These are phyloP conservation scores for Rhombomys opimus DNA, from an alignment of 2,113 vertebrate genomes.

Conservation along the genomic window DNA sequence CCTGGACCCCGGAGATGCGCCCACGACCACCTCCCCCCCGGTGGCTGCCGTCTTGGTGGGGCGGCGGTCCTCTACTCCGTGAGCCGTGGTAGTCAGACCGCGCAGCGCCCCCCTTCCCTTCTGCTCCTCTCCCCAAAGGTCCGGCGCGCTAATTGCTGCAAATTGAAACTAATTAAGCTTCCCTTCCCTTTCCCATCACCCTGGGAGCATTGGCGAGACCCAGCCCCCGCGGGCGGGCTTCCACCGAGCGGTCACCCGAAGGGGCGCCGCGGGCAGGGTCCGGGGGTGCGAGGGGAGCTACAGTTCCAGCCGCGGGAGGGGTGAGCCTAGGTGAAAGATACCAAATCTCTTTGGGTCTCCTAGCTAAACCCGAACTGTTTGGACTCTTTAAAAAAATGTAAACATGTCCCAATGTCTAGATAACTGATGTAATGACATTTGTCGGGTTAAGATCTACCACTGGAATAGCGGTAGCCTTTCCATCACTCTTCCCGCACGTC, in stretches of 20 bases:
- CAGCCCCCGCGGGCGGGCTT: conserved; percentile 73
- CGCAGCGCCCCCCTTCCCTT: neutral
- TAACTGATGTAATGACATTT: conserved; percentile 82
- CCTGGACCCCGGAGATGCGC: rapidly evolving
- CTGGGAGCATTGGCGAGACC: conserved; percentile 75
- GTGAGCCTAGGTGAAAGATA: neutral
- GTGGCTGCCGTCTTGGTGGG: conserved; percentile 22
- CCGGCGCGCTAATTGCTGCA: conserved; percentile 81
- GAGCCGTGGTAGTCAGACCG: neutral
- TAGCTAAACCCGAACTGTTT: conserved; percentile 68
- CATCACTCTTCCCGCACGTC: neutral
- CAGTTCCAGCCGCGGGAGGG: neutral
- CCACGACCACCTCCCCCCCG: neutral
- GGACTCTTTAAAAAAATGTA: conserved; percentile 59
- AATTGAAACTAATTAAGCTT: conserved; percentile 85
- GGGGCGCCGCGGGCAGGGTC: conserved; percentile 55
- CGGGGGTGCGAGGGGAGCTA: neutral
- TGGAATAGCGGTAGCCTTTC: conserved; percentile 71
- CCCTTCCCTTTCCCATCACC: conserved; percentile 83
- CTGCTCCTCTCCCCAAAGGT: conserved; percentile 81
- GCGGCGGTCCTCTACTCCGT: neutral
- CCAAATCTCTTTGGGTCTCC: conserved; percentile 58
- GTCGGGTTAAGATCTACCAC: conserved; percentile 79
- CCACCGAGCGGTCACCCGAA: conserved; percentile 56
- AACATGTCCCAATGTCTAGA: conserved; percentile 68